phyloP scores from a whole-genome alignment of 2,797 vertebrate species.

The Rhinogobio ventralis region DNA sequence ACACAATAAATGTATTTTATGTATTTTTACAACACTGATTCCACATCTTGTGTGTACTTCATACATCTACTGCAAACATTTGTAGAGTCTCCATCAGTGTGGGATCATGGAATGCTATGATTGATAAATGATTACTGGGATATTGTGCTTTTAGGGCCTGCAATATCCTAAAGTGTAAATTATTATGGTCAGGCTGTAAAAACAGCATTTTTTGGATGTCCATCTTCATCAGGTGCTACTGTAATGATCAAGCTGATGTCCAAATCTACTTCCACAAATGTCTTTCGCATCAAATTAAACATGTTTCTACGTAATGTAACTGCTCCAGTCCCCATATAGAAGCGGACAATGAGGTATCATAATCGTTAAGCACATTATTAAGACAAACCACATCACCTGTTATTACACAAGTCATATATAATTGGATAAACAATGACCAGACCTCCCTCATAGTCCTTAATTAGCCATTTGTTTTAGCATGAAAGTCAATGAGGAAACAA shows the following conservation, averaged over 20 bases:
- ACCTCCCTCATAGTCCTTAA: conserved; percentile 56
- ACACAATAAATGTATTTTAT: conserved; percentile 31
- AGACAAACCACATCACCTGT: conserved; percentile 61
- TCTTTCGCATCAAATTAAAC: conserved; percentile 38
- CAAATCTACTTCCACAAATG: conserved; percentile 1
- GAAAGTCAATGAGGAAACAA: conserved; percentile 57
- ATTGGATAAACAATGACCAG: conserved; percentile 63
- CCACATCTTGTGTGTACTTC: conserved; percentile 22
- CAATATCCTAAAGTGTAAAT: conserved; percentile 16
- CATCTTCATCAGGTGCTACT: conserved; percentile 18
- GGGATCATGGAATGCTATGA: conserved; percentile 33
- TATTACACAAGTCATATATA: conserved; percentile 61
- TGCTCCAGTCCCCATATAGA: conserved; percentile 44
- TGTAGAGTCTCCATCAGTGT: conserved; percentile 25
- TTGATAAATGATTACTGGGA: conserved; percentile 32
- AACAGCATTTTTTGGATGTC: neutral
- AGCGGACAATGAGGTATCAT: conserved; percentile 47
- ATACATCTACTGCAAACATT: conserved; percentile 33
- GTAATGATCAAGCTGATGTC: conserved; percentile 21
- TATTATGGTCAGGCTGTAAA: conserved; percentile 3
- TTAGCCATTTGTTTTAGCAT: conserved; percentile 61
- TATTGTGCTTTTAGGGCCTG: conserved; percentile 16
- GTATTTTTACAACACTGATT: conserved; percentile 40
- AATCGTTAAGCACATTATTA: conserved; percentile 63
- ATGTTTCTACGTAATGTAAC: conserved; percentile 23